Evolutionary conservation across 2,113 vertebrate genomes (phyloP).

Genomic region (Stercorarius parasiticus): DNA sequence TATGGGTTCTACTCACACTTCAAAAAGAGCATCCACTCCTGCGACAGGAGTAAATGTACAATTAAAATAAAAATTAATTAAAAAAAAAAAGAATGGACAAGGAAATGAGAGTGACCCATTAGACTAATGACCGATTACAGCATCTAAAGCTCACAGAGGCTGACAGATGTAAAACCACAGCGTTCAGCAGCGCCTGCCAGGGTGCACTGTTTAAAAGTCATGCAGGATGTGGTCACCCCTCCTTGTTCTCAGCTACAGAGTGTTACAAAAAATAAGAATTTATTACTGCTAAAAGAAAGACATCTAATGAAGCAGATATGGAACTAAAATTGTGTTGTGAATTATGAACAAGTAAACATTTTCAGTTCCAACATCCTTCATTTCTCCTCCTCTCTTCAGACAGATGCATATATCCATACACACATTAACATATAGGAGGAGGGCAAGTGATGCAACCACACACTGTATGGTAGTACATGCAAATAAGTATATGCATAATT

Average conservation of each 20-base stretch:
- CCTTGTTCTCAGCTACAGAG: not conserved
- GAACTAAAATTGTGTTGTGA: not conserved
- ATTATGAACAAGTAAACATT: not conserved
- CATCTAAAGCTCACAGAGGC: not conserved
- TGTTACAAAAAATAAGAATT: not conserved
- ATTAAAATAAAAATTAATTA: not conserved
- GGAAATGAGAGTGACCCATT: not conserved
- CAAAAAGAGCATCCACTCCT: not conserved
- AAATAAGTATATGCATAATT: not conserved
- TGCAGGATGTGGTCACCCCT: not conserved
- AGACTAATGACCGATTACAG: not conserved
- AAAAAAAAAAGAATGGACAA: not conserved
- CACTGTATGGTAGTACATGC: not conserved
- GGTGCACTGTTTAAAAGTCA: not conserved
- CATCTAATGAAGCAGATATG: not conserved
- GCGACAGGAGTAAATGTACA: rapidly evolving
- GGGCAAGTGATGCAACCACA: not conserved
- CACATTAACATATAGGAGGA: not conserved
- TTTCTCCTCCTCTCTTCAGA: not conserved
- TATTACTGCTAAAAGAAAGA: not conserved
- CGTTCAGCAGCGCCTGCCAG: not conserved
- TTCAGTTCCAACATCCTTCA: not conserved
- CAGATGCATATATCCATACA: not conserved
- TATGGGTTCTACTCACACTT: not conserved
- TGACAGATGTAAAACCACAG: not conserved